Evolutionary conservation across 1,140 invertebrate species (phyloP), one percentile per base, ranked within the genome.

Genomic region (Gerris buenoi): DNA sequence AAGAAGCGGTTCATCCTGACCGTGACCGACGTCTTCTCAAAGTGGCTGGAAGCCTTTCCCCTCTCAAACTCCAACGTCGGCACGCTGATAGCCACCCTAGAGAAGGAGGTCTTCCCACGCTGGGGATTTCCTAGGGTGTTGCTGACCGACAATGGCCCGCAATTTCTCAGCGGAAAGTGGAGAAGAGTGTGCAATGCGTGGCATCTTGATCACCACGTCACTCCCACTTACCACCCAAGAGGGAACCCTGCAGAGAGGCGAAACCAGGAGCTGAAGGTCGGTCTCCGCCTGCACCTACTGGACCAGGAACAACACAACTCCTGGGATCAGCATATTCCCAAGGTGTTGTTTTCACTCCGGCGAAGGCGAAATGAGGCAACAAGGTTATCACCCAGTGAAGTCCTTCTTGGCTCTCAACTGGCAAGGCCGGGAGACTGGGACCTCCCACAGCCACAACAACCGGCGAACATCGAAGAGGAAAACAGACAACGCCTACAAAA

Each of bases 11-110:
- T 66, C 59, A 26, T 73, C 0, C 29, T 74, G 1, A 71, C 72
- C 13, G 68, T 70, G 2, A 68, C 68, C 1, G 73, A 74, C 65
- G 63, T 73, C 22, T 74, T 73, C 25, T 67, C 68, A 0, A 65
- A 70, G 23, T 74, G 71, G 72, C 68, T 71, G 3, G 73, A 73
- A 46, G 65, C 71, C 0, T 71, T 73, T 63, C 29, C 71, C 1
- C 14, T 76, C 0, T 27, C 67, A 10, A 65, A 57, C 58, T 61
- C 70, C 0, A 28, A 72, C 33, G 33, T 10, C 33, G 18, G 5
- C 5, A 46, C 5, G 18, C 33, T 46, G 5, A 5, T 46, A 5
- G 33, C 18, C 33, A 46, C 33, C 18, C 33, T 46, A 5, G 33
- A 46, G 18, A 5, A 18, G 5, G 33, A 46, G 33, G 18, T 46